Evolutionary conservation across 1,140 invertebrate genomes (phyloP).

Genomic region (Cotesia glomerata): DNA sequence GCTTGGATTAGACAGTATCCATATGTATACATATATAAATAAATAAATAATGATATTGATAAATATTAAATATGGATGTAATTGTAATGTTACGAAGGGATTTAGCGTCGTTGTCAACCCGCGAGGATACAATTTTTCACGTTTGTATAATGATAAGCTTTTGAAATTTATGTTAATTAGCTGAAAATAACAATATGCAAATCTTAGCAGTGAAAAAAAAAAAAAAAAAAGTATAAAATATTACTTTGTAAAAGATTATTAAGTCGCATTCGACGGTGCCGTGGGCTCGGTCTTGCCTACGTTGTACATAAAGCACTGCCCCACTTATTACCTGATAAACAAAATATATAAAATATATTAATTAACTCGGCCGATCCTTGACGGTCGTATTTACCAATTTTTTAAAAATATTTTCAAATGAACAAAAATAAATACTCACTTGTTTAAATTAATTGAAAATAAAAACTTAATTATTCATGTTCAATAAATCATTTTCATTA

Average conservation of each 20-base stretch:
- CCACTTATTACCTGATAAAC: conserved; percentile 33
- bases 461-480: no score
- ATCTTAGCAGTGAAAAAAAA: conserved; percentile 11
- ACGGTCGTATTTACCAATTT: neutral
- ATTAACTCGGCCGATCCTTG: conserved; percentile 15
- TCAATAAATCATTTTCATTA: no score
- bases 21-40: neutral
- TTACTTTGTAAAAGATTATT: conserved; percentile 17
- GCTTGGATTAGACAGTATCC: conserved; percentile 2
- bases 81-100: conserved; percentile 28
- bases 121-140: conserved; percentile 32
- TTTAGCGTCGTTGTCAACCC: neutral
- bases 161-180: conserved; percentile 23
- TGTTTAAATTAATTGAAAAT: no score
- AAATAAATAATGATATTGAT: no score
- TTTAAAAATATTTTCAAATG: no score
- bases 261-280: conserved; percentile 24
- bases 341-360: conserved; percentile 17
- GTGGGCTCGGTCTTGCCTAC: conserved; percentile 39
- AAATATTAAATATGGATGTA: neutral
- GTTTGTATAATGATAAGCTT: conserved; percentile 33
- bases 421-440: no score
- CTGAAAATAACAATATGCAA: conserved; percentile 6
- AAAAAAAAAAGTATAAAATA: conserved; percentile 17
- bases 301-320: conserved; percentile 48